Evolutionary conservation across 2,888 invertebrate genomes (phyloP), one percentile per base, ranked within the genome.

Genomic region (Drosophila neonasuta): DNA sequence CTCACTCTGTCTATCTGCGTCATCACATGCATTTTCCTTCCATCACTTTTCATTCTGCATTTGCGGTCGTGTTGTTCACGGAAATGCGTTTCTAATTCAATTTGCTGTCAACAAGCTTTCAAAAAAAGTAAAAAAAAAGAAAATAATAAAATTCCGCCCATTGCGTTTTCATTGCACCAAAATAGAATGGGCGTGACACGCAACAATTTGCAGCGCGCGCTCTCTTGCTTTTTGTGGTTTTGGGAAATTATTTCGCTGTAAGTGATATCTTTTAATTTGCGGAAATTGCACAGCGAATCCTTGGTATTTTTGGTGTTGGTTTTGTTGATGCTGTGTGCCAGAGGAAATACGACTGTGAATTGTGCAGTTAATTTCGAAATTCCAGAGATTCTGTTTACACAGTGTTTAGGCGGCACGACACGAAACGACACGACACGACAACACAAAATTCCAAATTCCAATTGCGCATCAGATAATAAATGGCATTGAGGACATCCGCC

Each of bases 31-130:
- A 15, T 0, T 8, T 15, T 52, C 15, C 24, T 20, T 17, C 17
- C 17, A 4, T 41, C 30, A 4, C 10, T 30, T 15, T 15, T 17
- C 39, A 41, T 44, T 36, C 10, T 58, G 57, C 55, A 54, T 20
- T 66, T 66, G 70, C 51, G 66, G 67, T 74, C 68, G 68, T 51
- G 77, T 79, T 64, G 74, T 64, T 66, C 64, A 71, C 57, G 48
- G 56, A 75, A 86, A 78, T 76, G 76, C 80, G 84, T 83, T 86
- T 83, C 81, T 82, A 86, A 86, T 82, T 82, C 74, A 79, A 82
- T 82, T 83, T 72, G 62, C 71, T 75, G 84, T 86, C 86, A 80
- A 69, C 80, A 83, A 52, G 60, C 34, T 54, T 5, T 6, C 44
- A 45, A 55, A 44, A 65, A 49, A 42, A 46, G 34, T n/a, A 52